phyloP scores from a whole-genome alignment of 2,888 invertebrate genomes.

The Chrysolina americana region DNA sequence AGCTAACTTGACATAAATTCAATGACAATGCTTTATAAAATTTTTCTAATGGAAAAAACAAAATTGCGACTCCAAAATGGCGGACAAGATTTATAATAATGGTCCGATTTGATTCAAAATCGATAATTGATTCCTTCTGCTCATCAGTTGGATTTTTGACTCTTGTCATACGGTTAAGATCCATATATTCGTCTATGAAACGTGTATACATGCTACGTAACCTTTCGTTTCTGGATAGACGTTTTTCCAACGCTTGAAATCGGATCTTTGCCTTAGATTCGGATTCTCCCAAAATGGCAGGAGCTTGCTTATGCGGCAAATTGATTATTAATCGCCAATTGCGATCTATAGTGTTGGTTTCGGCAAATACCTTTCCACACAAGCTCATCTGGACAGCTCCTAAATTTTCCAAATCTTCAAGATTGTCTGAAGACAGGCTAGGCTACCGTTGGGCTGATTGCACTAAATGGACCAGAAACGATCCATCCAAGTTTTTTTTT shows the following conservation, averaged over 20 bases:
- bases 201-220: conserved; percentile 37
- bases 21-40: no score
- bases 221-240: conserved; percentile 36
- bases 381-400: conserved; percentile 33
- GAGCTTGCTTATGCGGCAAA: conserved; percentile 43
- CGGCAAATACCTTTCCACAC: conserved; percentile 34
- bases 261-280: conserved; percentile 31
- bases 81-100: no score
- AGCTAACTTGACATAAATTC: no score
- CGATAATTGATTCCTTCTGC: no score
- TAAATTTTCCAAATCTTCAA: conserved; percentile 31
- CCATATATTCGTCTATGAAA: conserved; percentile 43
- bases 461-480: conserved; percentile 27
- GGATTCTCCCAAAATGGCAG: conserved; percentile 35
- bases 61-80: no score
- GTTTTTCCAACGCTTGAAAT: conserved; percentile 37
- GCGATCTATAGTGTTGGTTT: conserved; percentile 25
- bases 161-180: conserved; percentile 25
- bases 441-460: not conserved
- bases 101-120: no score
- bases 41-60: no score
- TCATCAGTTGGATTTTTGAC: conserved; percentile 17
- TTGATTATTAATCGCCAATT: conserved; percentile 46
- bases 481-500: conserved; percentile 33
- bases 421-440: conserved; percentile 23